Percentiles rank a stretch among this genome's conserved stretches.
These are phyloP conservation scores for Tadarida brasiliensis DNA, from an alignment of 2,797 vertebrate genomes.

Conservation along the genomic window DNA sequence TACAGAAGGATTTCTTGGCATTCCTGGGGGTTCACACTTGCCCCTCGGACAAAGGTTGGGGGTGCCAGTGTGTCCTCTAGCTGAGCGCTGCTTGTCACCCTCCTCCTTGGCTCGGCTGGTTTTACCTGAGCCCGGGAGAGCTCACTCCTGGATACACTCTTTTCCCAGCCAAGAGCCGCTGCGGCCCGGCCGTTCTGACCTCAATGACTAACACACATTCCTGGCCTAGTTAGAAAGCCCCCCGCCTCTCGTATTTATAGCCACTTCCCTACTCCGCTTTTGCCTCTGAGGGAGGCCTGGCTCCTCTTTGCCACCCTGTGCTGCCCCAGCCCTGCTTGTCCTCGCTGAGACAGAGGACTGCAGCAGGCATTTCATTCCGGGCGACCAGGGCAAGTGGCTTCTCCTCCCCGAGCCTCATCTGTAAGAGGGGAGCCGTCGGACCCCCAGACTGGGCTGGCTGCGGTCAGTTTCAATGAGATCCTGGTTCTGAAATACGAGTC, in stretches of 20 bases:
- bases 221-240: constrained; percentile 83
- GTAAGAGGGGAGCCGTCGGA: too few relatives aligned
- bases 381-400: neutral
- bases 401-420: neutral
- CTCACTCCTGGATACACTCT: neutral
- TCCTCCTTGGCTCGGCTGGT: rapidly evolving
- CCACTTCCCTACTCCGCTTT: constrained; percentile 25
- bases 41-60: neutral
- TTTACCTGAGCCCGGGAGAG: neutral
- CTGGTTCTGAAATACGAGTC: neutral
- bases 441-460: neutral
- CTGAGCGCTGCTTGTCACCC: neutral
- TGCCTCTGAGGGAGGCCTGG: constrained; percentile 62
- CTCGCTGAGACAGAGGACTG: neutral
- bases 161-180: constrained; percentile 6
- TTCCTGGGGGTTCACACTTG: neutral
- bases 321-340: neutral
- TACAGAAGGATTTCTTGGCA: neutral
- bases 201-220: constrained; percentile 85
- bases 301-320: neutral
- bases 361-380: neutral
- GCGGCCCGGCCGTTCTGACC: constrained; percentile 70
- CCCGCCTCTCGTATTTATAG: constrained; percentile 82
- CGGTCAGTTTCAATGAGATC: rapidly evolving
- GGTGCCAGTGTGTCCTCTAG: rapidly evolving